These are phyloP conservation scores for Agrochola lota DNA, from an alignment of 2,888 invertebrate species.

Conservation along the genomic window DNA sequence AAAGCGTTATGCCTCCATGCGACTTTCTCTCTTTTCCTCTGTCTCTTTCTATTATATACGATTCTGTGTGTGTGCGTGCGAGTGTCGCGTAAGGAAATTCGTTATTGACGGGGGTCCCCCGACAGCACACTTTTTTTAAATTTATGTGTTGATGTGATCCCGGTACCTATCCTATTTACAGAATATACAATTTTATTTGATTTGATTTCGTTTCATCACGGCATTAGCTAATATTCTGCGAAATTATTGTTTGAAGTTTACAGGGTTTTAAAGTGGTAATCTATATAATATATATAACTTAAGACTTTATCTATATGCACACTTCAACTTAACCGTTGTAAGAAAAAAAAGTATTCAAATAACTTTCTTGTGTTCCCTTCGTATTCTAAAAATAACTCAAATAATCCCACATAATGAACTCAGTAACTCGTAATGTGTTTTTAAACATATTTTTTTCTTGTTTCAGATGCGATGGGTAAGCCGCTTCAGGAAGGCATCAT, in stretches of 20 bases:
- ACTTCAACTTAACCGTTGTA: neutral
- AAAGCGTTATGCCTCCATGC: no score
- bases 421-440: slow-evolving; percentile 66
- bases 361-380: slow-evolving; percentile 47
- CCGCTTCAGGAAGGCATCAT: slow-evolving; percentile 79
- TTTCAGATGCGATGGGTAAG: slow-evolving; percentile 96
- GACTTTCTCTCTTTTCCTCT: no score
- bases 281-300: slow-evolving; percentile 9
- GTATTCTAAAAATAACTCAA: slow-evolving; percentile 55
- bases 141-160: neutral
- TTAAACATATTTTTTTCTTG: slow-evolving; percentile 85
- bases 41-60: no score
- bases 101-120: no score
- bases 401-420: slow-evolving; percentile 63
- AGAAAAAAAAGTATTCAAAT: slow-evolving; percentile 27
- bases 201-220: neutral
- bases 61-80: no score
- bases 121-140: neutral
- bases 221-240: neutral
- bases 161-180: neutral
- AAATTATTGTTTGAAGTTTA: neutral
- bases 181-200: neutral
- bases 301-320: slow-evolving; percentile 17
- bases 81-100: no score
- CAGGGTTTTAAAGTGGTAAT: neutral